phyloP scores from a whole-genome alignment of 1,140 invertebrate species.

The Phocides pigmalion region DNA sequence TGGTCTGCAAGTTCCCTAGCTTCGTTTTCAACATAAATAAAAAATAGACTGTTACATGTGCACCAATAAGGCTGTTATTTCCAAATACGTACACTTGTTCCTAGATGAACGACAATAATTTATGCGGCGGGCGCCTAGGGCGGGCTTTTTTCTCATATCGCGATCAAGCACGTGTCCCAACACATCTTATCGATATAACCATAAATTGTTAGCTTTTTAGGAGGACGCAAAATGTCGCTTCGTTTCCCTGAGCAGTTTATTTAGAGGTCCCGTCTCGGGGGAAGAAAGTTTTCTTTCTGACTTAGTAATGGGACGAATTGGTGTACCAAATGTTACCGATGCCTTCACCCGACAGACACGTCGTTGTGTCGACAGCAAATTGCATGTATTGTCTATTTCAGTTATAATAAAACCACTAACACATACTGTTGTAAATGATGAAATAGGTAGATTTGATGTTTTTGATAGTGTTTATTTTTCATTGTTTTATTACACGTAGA shows the following conservation, averaged over 20 bases:
- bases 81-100: conserved; percentile 13
- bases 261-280: conserved; percentile 29
- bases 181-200: conserved; percentile 61
- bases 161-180: conserved; percentile 49
- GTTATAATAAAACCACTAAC: too few species aligned
- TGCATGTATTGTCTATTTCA: not conserved
- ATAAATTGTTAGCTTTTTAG: conserved; percentile 59
- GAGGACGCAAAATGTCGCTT: conserved; percentile 24
- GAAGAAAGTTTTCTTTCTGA: conserved; percentile 33
- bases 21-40: too few species aligned
- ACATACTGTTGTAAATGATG: too few species aligned
- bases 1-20: too few species aligned
- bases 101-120: conserved; percentile 40
- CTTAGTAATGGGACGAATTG: conserved; percentile 15
- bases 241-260: conserved; percentile 32
- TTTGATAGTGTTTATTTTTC: too few species aligned
- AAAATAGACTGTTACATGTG: too few species aligned
- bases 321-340: conserved; percentile 1
- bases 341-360: not conserved
- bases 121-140: conserved; percentile 35
- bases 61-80: not conserved
- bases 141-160: conserved; percentile 47
- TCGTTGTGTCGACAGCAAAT: conserved; percentile 17
- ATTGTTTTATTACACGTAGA: too few species aligned
- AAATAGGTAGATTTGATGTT: too few species aligned